Percentiles rank a stretch among this genome's conserved stretches.
phyloP scores from a whole-genome alignment of 2,797 vertebrate genomes.

The Falco biarmicus region DNA sequence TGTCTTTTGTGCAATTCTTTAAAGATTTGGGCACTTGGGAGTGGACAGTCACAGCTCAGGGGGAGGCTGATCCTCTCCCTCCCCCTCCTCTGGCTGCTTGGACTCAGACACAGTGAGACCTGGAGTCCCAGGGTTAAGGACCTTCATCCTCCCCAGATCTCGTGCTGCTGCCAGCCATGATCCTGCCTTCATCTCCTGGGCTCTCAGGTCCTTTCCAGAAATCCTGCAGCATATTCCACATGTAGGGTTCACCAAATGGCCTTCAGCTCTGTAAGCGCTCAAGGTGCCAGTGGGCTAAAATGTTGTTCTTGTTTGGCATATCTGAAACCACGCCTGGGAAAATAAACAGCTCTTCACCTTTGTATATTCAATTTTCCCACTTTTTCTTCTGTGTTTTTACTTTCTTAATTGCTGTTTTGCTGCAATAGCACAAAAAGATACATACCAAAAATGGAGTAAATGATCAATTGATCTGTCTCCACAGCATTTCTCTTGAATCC shows the following conservation, averaged over 20 bases:
- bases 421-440: background rate
- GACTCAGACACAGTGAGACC: accelerated
- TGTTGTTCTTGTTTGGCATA: background rate
- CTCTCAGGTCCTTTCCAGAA: background rate
- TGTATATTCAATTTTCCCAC: background rate
- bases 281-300: background rate
- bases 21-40: background rate
- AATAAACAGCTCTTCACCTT: background rate
- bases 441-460: background rate
- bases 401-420: background rate
- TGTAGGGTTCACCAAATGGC: background rate
- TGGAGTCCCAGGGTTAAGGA: background rate
- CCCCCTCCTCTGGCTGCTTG: background rate
- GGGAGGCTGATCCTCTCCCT: background rate
- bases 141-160: background rate
- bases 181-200: background rate
- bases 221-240: background rate
- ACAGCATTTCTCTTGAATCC: background rate
- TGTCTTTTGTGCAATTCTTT: background rate
- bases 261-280: background rate
- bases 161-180: background rate
- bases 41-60: background rate
- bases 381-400: background rate
- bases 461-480: background rate
- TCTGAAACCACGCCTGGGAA: background rate